Percentiles rank a stretch among this genome's conserved stretches.
These are phyloP conservation scores for Charina bottae DNA, from an alignment of 2,113 vertebrate genomes.

Conservation along the genomic window DNA sequence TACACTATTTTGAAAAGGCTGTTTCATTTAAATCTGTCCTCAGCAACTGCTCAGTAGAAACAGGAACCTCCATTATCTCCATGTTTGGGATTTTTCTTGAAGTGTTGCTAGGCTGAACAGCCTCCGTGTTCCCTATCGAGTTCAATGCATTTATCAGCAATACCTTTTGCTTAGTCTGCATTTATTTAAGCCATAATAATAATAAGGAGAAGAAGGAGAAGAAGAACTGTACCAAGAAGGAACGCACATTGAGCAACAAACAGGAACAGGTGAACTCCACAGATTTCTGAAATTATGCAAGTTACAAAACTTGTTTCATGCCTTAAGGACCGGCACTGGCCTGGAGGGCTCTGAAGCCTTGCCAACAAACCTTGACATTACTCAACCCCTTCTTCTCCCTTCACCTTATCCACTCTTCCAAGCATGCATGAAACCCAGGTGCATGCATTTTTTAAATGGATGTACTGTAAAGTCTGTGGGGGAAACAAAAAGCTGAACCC, in stretches of 20 bases:
- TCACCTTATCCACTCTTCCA: neutral
- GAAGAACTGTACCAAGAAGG: neutral
- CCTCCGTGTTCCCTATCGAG: neutral
- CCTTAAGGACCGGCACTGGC: neutral
- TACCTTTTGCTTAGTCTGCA: neutral
- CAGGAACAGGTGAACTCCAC: neutral
- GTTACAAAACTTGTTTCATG: neutral
- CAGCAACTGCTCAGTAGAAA: neutral
- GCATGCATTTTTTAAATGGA: neutral
- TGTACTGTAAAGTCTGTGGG: neutral
- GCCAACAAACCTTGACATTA: neutral
- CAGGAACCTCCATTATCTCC: neutral
- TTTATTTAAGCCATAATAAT: neutral
- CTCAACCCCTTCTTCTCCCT: neutral
- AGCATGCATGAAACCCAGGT: neutral
- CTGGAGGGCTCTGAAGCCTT: neutral
- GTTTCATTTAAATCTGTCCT: neutral
- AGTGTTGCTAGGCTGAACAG: neutral
- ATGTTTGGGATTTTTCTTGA: neutral
- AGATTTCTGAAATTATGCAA: neutral
- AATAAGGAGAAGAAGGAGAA: too few relatives aligned
- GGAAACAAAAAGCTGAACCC: neutral
- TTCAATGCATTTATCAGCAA: neutral
- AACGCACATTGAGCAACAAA: neutral
- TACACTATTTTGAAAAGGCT: neutral